phyloP scores from a whole-genome alignment of 2,888 invertebrate species.

The Plebejus anna region DNA sequence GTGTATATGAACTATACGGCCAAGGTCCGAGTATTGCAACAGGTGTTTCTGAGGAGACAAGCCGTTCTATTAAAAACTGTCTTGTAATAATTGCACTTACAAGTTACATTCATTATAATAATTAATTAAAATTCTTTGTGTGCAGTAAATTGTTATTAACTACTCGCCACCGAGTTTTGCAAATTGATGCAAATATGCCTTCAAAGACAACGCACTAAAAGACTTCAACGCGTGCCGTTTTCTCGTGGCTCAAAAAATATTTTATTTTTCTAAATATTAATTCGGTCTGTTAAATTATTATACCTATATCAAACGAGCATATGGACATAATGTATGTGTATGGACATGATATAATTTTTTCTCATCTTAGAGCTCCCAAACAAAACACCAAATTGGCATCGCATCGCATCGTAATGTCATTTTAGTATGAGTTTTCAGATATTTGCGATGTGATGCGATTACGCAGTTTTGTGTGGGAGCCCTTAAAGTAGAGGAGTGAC shows the following conservation, averaged over 20 bases:
- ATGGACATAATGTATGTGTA: no score
- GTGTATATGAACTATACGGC: no score
- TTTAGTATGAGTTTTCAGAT: no score
- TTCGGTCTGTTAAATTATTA: background rate
- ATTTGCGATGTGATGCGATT: no score
- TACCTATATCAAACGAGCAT: no score
- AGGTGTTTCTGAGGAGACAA: background rate
- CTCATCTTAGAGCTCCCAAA: no score
- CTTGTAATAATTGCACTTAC: background rate
- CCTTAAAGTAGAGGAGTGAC: no score
- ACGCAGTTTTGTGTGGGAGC: no score
- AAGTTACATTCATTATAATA: background rate
- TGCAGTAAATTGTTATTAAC: background rate
- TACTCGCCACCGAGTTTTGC: background rate
- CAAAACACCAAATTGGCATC: no score
- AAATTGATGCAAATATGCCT: background rate
- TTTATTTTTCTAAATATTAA: background rate
- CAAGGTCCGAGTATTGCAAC: background rate
- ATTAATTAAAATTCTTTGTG: background rate
- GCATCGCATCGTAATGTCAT: no score
- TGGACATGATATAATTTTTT: no score
- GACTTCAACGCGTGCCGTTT: background rate
- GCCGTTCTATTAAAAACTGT: background rate
- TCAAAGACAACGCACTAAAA: background rate
- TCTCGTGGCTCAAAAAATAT: background rate